These are phyloP conservation scores for Eira barbara DNA, from an alignment of 2,113 vertebrate species.

Conservation along the genomic window DNA sequence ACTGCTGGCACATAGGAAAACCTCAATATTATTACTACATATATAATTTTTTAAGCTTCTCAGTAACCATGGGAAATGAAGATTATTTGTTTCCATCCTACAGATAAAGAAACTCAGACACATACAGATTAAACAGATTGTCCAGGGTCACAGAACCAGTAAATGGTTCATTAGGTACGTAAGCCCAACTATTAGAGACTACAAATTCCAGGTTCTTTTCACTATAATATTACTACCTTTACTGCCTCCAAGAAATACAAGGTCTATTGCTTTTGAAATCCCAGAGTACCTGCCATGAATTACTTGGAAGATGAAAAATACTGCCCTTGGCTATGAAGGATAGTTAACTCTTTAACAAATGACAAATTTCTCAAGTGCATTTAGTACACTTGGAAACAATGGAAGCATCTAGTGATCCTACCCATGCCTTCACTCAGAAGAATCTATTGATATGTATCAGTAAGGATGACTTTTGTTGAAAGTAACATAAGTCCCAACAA, in stretches of 20 bases:
- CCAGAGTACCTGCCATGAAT: background rate
- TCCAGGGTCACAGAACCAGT: background rate
- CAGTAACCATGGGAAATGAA: background rate
- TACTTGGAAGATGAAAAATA: background rate
- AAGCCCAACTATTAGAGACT: background rate
- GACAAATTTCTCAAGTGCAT: background rate
- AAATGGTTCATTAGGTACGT: background rate
- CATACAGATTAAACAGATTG: background rate
- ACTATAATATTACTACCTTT: background rate
- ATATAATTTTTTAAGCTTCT: background rate
- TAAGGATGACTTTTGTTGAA: background rate
- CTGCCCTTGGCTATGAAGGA: background rate
- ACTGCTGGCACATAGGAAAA: background rate
- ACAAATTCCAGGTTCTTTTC: background rate
- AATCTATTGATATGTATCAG: background rate
- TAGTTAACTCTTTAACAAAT: constrained; percentile 4
- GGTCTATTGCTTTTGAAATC: background rate
- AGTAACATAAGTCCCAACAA: background rate
- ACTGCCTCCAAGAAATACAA: background rate
- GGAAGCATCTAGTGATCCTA: background rate
- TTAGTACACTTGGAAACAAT: background rate
- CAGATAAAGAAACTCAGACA: background rate
- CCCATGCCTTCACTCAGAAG: background rate
- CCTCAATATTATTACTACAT: background rate
- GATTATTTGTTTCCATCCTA: background rate